Evolutionary conservation across 2,888 invertebrate genomes (phyloP).

Genomic region (Rosalia funebris): DNA sequence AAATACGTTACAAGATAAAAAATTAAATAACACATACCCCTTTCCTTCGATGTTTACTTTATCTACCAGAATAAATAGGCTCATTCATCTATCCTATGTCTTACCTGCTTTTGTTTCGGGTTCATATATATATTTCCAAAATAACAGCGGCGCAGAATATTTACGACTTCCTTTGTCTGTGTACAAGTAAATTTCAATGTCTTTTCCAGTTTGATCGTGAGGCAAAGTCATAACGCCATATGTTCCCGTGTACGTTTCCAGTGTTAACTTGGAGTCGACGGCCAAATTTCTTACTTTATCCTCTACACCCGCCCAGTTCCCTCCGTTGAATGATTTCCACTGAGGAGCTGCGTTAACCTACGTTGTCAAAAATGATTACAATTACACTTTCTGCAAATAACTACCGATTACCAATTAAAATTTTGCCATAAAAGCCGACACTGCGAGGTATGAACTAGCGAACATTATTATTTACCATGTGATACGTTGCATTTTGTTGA

Average conservation of each 20-base stretch:
- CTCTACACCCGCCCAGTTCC: conserved; percentile 64
- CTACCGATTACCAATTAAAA: too few species aligned
- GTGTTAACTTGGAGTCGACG: conserved; percentile 41
- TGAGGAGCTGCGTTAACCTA: conserved; percentile 69
- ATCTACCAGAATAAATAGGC: too few species aligned
- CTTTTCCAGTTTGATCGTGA: conserved; percentile 56
- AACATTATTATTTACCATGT: conserved; percentile 46
- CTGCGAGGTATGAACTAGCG: too few species aligned
- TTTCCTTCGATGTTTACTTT: too few species aligned
- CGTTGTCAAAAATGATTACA: too few species aligned
- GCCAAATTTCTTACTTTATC: conserved; percentile 54
- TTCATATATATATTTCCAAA: conserved; percentile 71
- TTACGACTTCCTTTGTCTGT: conserved; percentile 44
- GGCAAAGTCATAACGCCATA: conserved; percentile 68
- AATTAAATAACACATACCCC: too few species aligned
- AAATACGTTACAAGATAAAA: too few species aligned
- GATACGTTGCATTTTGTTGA: conserved; percentile 67
- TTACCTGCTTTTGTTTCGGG: conserved; percentile 57
- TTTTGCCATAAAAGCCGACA: too few species aligned
- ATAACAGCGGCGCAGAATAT: conserved; percentile 68
- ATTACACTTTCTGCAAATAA: too few species aligned
- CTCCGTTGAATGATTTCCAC: conserved; percentile 63
- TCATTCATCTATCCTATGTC: too few species aligned
- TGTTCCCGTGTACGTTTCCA: conserved; percentile 65
- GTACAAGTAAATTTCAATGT: conserved; percentile 52